phyloP scores from a whole-genome alignment of 1,140 invertebrate species.

The Spodoptera frugiperda region DNA sequence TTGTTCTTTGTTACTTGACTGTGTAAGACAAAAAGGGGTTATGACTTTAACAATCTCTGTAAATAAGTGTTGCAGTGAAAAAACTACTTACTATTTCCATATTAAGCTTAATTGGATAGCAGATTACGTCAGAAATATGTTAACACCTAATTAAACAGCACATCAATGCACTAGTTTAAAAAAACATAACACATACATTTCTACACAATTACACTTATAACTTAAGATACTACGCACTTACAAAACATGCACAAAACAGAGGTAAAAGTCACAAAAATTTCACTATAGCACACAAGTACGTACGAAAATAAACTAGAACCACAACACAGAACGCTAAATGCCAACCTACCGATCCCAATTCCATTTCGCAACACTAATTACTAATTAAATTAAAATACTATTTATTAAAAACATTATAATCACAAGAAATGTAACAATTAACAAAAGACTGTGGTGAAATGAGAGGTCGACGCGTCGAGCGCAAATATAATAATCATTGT shows the following conservation, averaged over 20 bases:
- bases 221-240: too few relatives aligned
- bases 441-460: neutral
- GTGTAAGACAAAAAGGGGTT: too few relatives aligned
- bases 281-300: neutral
- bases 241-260: neutral
- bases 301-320: neutral
- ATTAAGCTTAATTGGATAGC: too few relatives aligned
- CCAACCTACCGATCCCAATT: constrained; percentile 13
- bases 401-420: constrained; percentile 2
- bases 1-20: too few relatives aligned
- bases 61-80: too few relatives aligned
- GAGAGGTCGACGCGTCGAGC: neutral
- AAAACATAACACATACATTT: too few relatives aligned
- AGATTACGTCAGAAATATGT: too few relatives aligned
- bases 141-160: too few relatives aligned
- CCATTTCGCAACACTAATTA: constrained; percentile 25
- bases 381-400: neutral
- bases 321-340: neutral
- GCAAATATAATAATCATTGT: constrained; percentile 42
- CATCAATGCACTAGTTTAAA: too few relatives aligned
- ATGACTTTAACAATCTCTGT: too few relatives aligned
- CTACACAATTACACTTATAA: too few relatives aligned
- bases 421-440: constrained; percentile 27
- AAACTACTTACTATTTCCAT: too few relatives aligned
- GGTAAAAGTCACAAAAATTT: neutral